Conservation (phyloP, 2,113 vertebrate genomes). For the Nestor notabilis region DNA sequence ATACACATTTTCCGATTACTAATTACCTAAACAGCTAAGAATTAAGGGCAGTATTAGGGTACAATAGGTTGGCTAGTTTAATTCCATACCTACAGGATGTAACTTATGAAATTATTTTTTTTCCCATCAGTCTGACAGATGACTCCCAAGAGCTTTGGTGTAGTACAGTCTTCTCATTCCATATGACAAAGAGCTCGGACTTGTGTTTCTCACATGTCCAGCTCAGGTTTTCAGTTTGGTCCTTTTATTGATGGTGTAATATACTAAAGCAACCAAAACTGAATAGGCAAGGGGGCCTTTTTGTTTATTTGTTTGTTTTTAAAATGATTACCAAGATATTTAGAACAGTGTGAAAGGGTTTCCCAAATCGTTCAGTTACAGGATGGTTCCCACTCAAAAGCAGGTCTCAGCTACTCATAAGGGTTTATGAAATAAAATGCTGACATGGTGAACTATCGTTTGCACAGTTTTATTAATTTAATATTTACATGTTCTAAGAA, state of each 20-base stretch:
- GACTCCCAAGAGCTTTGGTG: neutral
- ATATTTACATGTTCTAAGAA: neutral
- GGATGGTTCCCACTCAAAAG: neutral
- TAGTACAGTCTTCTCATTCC: neutral
- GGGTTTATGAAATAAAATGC: neutral
- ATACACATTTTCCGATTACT: neutral
- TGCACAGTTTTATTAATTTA: neutral
- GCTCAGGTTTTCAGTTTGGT: neutral
- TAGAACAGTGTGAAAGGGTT: neutral
- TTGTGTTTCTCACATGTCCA: neutral
- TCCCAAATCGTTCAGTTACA: accelerated
- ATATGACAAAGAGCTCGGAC: neutral
- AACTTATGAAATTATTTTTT: neutral
- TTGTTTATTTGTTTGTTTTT: neutral
- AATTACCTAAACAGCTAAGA: neutral
- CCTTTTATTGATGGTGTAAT: neutral
- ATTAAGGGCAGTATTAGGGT: neutral
- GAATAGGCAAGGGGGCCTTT: neutral
- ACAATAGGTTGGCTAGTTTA: neutral
- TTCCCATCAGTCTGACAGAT: neutral
- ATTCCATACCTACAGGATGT: neutral
- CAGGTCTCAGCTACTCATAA: neutral
- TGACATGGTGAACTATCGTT: neutral
- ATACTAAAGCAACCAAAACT: neutral
- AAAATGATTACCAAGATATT: neutral